Conservation (phyloP, 2,113 vertebrate genomes). For the Hystrix cristata region DNA sequence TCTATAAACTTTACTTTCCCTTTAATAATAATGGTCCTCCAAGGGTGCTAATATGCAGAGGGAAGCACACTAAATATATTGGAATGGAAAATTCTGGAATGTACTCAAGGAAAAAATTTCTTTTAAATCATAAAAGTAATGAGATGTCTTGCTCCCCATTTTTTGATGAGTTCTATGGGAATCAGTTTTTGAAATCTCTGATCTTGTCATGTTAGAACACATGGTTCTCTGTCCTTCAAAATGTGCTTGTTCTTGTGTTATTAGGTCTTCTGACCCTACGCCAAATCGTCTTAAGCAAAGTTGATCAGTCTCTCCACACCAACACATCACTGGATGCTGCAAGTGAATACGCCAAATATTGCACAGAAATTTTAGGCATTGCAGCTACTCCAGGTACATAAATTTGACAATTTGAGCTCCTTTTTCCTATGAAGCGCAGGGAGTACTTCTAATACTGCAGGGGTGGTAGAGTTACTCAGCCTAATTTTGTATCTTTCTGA, state of each 20-base stretch:
- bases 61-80: neutral
- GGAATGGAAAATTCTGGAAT: neutral
- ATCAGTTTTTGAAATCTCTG: conserved; percentile 35
- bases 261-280: conserved; percentile 96
- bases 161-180: conserved; percentile 7
- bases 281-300: conserved; percentile 96
- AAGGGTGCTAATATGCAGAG: neutral
- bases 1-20: neutral
- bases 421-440: neutral
- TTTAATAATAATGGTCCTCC: neutral
- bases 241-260: conserved; percentile 54
- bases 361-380: conserved; percentile 94
- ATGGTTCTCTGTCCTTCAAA: conserved; percentile 55
- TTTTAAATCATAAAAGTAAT: conserved; percentile 44
- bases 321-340: conserved; percentile 90
- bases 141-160: conserved; percentile 9
- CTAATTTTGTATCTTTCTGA: conserved; percentile 37
- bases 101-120: neutral
- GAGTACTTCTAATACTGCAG: neutral
- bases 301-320: conserved; percentile 95
- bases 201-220: neutral
- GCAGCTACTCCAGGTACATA: conserved; percentile 94
- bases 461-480: neutral
- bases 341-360: conserved; percentile 93
- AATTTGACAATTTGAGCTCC: neutral